phyloP scores from a whole-genome alignment of 2,113 vertebrate species.

The Falcunculus frontatus region DNA sequence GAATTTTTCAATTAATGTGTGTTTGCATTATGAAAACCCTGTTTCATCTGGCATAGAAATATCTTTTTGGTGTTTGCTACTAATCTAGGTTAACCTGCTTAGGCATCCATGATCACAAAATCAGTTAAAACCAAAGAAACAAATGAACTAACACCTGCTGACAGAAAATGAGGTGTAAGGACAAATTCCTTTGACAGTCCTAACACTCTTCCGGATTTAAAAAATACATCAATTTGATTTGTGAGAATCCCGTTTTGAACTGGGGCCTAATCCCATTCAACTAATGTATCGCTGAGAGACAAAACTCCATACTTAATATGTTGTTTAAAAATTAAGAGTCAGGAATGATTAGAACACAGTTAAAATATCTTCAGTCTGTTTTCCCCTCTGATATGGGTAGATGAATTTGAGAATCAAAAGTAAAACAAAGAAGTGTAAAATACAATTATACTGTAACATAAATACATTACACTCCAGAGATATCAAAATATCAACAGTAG shows the following conservation, averaged over 20 bases:
- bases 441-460: constrained; percentile 51
- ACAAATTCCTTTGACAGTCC: not conserved
- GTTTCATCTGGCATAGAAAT: not conserved
- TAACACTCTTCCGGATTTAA: not conserved
- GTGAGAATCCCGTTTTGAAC: constrained; percentile 1
- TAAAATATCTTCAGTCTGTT: constrained; percentile 53
- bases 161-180: not conserved
- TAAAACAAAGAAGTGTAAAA: constrained; percentile 55
- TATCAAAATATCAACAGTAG: constrained; percentile 41
- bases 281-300: not conserved
- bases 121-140: not conserved
- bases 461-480: constrained; percentile 58
- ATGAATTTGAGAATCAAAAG: constrained; percentile 46
- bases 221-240: constrained; percentile 50
- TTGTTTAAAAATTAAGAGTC: constrained; percentile 57
- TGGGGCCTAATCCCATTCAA: not conserved
- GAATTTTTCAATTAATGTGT: not conserved
- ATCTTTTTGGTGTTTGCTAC: not conserved
- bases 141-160: not conserved
- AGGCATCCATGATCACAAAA: not conserved
- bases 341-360: constrained; percentile 20
- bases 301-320: not conserved
- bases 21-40: not conserved
- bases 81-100: not conserved
- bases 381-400: constrained; percentile 29